Conservation (phyloP, 2,888 invertebrate genomes). For the Uloborus plumipes region DNA sequence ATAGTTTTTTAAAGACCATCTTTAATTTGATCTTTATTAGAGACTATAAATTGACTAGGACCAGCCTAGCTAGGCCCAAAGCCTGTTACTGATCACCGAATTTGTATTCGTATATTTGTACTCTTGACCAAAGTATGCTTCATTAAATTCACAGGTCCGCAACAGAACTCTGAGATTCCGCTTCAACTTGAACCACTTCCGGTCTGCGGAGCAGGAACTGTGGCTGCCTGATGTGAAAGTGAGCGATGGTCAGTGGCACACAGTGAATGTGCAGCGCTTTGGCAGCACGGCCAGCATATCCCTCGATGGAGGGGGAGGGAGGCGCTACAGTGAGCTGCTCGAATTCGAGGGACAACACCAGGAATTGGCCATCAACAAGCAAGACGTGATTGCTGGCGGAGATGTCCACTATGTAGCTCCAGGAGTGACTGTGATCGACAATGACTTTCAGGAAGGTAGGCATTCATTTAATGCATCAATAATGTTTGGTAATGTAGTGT, state of each 20-base stretch:
- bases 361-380: slow-evolving; percentile 62
- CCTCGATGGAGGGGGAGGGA: slow-evolving; percentile 72
- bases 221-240: slow-evolving; percentile 67
- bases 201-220: slow-evolving; percentile 62
- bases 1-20: no score
- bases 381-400: slow-evolving; percentile 67
- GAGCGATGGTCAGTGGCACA: slow-evolving; percentile 73
- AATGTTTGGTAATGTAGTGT: no score
- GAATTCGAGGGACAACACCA: slow-evolving; percentile 63
- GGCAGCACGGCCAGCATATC: slow-evolving; percentile 71
- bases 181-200: slow-evolving; percentile 70
- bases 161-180: slow-evolving; percentile 70
- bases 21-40: no score
- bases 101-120: no score
- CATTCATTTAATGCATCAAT: no score
- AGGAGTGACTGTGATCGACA: slow-evolving; percentile 51
- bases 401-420: slow-evolving; percentile 65
- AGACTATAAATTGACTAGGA: no score
- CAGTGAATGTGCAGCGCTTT: slow-evolving; percentile 67
- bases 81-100: no score
- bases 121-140: neutral
- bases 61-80: no score
- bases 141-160: slow-evolving; percentile 67
- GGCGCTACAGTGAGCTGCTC: slow-evolving; percentile 66
- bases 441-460: slow-evolving; percentile 65